Base-by-base conservation (phyloP, 1,140 invertebrate species). In the Anadara kagoshimensis region DNA sequence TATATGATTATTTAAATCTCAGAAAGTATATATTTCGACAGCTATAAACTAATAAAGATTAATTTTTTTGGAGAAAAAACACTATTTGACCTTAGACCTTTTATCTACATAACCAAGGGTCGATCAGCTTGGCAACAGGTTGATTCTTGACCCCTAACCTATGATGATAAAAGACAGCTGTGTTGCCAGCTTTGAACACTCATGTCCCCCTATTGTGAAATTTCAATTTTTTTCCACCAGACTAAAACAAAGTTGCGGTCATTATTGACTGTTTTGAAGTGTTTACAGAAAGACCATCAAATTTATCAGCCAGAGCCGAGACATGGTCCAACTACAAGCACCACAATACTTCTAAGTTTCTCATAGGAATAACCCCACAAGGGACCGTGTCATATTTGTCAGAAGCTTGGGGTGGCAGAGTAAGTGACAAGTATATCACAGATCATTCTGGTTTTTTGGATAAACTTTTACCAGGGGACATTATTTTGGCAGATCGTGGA, bases 391-490 rank as follows among this genome's bases (percentile, higher is more conserved):
- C 76, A 18, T 78, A 66, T 57, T 29, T 75, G 0, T 78, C 73
- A 16, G 20, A 76, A 67, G 54, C 65, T 67, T 85, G 76, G 70
- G 75, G 76, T 56, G 82, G 85, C 5, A 45, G 78, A 54, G 69
- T 69, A 1, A 79, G 77, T 63, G 84, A 87, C 63, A 81, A 78
- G 78, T 24, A 11, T 16, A 24, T 68, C 18, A 79, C 83, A 29
- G 62, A 72, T 22, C 36, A 83, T 10, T 78, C 74, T 62, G 82
- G 75, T 12, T 59, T 86, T 71, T 41, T 73, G 11, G 20, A 59
- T n/a, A 51, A 73, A 11, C 45, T 79, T 16, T 22, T 67, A 11
- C 70, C 66, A n/a, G 74, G 70, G 10, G 78, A 78, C 64, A 2
- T 72, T 5, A 68, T 78, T 5, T n/a, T 75, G 16, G 76, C 64